Base-by-base conservation (phyloP, 1,140 invertebrate genomes). In the Drosophila nebulosa region DNA sequence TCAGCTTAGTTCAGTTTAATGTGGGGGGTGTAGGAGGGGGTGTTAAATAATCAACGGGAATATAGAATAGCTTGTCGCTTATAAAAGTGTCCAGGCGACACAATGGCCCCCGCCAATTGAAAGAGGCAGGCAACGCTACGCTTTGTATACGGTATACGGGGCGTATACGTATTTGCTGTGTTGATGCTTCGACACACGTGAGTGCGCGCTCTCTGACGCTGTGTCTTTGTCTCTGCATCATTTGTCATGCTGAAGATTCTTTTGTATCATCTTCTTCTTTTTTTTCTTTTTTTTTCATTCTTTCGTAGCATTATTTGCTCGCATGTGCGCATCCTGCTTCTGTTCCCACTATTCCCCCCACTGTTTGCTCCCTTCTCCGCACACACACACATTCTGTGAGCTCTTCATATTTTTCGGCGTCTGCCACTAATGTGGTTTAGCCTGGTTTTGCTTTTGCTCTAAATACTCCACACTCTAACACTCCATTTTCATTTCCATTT, bases 241-340 rank as follows among this genome's bases (percentile, higher is more conserved):
- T 85, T 85, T 83, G 83, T 88, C 83, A 88, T 63, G 56, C 39
- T 77, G 42, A n/a, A 14, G 27, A 53, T 22, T 75, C 53, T 27
- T 62, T 69, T 75, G 64, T 69, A 63, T 75, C 57, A n/a, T n/a
- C n/a, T n/a, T n/a, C n/a, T n/a, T n/a, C n/a, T n/a, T n/a, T n/a
- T n/a, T n/a, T n/a, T n/a, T n/a, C n/a, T n/a, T n/a, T n/a, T n/a
- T n/a, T n/a, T n/a, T n/a, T n/a, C n/a, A n/a, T n/a, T 57, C 53
- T 57, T 26, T 64, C 12, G 36, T n/a, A 30, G 24, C 30, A 42
- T 22, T 75, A 61, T 69, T 75, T 63, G 32, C 64, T 30, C 21
- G 32, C 56, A 30, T 59, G 21, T 72, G 53, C 68, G 27, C 46
- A 55, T 66, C 32, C 56, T 27, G 35, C 24, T 26, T 5, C 36